Conservation (phyloP, 2,797 vertebrate genomes). For the Aplochiton taeniatus region DNA sequence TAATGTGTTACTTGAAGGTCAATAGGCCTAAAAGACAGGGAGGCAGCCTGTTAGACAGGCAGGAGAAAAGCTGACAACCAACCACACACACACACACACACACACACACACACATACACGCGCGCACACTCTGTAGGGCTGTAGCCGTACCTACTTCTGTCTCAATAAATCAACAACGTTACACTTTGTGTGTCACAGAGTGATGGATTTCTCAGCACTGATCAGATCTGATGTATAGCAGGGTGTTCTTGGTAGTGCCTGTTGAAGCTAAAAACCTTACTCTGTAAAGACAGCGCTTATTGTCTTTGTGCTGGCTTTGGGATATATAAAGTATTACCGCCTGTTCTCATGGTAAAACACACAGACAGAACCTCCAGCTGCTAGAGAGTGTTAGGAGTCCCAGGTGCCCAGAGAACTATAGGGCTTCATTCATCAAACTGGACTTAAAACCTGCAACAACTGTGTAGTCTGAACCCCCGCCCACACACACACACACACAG, state of each 20-base stretch:
- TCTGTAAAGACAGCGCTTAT: too few species aligned
- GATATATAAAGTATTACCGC: too few species aligned
- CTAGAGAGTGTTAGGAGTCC: conserved; percentile 45
- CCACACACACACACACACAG: conserved; percentile 29
- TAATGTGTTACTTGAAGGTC: conserved; percentile 8
- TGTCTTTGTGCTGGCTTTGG: too few species aligned
- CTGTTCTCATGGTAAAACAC: background rate
- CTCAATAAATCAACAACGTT: background rate
- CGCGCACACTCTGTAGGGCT: too few species aligned
- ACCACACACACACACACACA: background rate
- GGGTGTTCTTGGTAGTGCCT: too few species aligned
- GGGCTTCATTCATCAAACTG: conserved; percentile 69
- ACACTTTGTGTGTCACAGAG: background rate
- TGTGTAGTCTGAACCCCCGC: conserved; percentile 41
- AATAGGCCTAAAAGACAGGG: background rate
- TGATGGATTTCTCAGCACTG: too few species aligned
- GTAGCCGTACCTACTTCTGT: background rate
- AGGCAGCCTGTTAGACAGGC: background rate
- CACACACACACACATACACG: conserved; percentile 1
- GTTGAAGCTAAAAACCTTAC: too few species aligned
- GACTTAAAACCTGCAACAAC: conserved; percentile 61
- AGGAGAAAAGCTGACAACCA: conserved; percentile 6
- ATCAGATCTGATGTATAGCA: too few species aligned
- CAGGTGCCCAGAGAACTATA: conserved; percentile 66
- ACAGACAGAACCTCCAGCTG: conserved; percentile 46